Evolutionary conservation across 2,888 invertebrate genomes (phyloP), one percentile per base, ranked within the genome.

Genomic region (Drosophila koepferae): DNA sequence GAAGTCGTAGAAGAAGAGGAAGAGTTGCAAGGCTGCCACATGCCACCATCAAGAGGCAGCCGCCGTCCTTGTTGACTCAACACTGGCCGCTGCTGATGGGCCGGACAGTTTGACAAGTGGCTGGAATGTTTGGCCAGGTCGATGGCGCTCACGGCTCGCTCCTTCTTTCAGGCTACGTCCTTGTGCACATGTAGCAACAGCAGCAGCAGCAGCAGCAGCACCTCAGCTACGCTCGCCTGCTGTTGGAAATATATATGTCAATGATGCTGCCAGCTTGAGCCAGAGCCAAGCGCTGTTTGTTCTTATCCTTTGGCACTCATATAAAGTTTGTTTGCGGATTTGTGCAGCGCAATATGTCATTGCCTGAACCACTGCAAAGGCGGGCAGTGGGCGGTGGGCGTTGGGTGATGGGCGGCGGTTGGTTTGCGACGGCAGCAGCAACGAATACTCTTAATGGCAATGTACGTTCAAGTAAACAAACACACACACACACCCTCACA

Each of bases 321-420:
- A 86, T 86, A 86, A 82, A 88, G 89, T 87, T 87, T 89, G 87
- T 87, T 89, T 88, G 89, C 89, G 87, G 88, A 89, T 89, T 90
- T 89, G 85, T 89, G 85, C 87, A 83, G 82, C 72, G 87, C 88
- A 90, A 90, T 90, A 89, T 89, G 89, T 89, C 89, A 90, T 85
- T 90, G 83, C 80, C 74, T 81, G 74, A 70, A 41, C 63, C 79
- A 72, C 44, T 41, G 60, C n/a, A 8, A n/a, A n/a, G 43, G 18
- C 9, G 8, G 9, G 12, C 51, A 44, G 41, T n/a, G 16, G 51
- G 44, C 8, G 34, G 31, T 9, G 44, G 51, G 44, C 8, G 34
- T 20, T 9, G 44, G 9, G 34, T 8, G 16, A 7, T 7, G 36
- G 51, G 28, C 36, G 2, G 18, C 3, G 46, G 23, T 9, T 49